Conservation (phyloP, 2,888 invertebrate species). For the Lissonota sp. region DNA sequence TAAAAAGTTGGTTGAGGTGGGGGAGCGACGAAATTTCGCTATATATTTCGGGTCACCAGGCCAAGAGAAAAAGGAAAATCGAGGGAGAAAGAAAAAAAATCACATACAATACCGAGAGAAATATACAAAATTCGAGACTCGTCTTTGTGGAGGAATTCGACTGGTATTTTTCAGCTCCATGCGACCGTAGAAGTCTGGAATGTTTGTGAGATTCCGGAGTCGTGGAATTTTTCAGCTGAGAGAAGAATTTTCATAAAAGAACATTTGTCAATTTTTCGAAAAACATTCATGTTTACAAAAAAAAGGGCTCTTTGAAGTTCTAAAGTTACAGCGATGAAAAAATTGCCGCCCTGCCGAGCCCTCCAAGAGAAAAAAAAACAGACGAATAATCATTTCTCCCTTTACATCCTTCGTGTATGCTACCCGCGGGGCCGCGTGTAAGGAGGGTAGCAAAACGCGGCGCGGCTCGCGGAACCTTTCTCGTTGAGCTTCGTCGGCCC, state of each 20-base stretch:
- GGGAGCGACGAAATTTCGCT: conserved; percentile 38
- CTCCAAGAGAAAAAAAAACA: neutral
- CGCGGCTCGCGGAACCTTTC: conserved; percentile 25
- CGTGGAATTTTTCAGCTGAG: no score
- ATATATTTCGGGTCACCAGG: conserved; percentile 57
- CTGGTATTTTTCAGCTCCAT: conserved; percentile 10
- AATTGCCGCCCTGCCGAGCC: conserved; percentile 1
- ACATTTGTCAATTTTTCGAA: no score
- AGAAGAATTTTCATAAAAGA: no score
- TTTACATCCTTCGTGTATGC: conserved; percentile 14
- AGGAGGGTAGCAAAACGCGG: conserved; percentile 26
- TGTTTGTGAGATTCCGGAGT: no score
- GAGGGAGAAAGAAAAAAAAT: conserved; percentile 1
- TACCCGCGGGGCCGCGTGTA: conserved; percentile 33
- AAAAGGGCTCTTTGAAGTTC: neutral
- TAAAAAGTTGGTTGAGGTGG: no score
- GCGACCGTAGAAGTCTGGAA: neutral
- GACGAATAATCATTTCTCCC: conserved; percentile 20
- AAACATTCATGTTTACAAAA: neutral
- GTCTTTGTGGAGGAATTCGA: conserved; percentile 22
- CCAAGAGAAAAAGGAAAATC: conserved; percentile 9
- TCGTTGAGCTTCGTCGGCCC: conserved; percentile 11
- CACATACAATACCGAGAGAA: conserved; percentile 5
- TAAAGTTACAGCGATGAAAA: neutral
- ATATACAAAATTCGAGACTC: conserved; percentile 28